Base-by-base conservation (phyloP, 1,140 invertebrate genomes). In the Vanessa atalanta region DNA sequence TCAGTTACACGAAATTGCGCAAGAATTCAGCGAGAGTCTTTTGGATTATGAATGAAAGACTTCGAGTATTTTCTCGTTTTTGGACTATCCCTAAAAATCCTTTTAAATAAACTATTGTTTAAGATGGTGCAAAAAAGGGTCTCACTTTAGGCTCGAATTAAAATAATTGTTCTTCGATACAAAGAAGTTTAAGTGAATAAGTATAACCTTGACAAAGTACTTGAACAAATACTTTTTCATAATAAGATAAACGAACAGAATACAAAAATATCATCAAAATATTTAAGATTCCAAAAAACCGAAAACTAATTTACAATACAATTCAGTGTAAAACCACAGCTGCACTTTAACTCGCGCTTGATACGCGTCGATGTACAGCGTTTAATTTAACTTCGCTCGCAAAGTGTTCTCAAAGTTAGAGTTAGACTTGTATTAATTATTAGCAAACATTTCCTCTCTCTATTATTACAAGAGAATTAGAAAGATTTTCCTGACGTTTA, bases 351-450 rank as follows among this genome's bases (percentile, higher is more conserved):
- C 76, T 76, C 75, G 70, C 77, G 82, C 76, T 85, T 79, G 75
- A 66, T 79, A 81, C 80, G 83, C 84, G 83, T 83, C 84, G 83
- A 85, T 88, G 79, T 87, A 83, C 80, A 84, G 65, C 87, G 78
- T 89, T 88, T 87, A 90, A 90, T 90, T 86, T 89, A 90, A 90
- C 85, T 90, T 90, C 79, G 69, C 79, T 82, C 77, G 78, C 79
- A 79, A 86, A 88, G 81, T 84, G 81, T 79, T 84, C 82, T 82
- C 78, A 31, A 79, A 87, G 74, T 69, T 82, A 79, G 77, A 85
- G 76, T 88, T 85, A 76, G 80, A 81, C 86, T 90, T 83, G 85
- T 85, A 88, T 90, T 88, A 88, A 90, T 88, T 90, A 85, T 85
- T 76, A 81, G 79, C 76, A 78, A 77, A 73, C 75, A 75, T 77